These are phyloP conservation scores for Aphelenchoides fujianensis DNA, from an alignment of 1,140 invertebrate genomes.

Conservation along the genomic window DNA sequence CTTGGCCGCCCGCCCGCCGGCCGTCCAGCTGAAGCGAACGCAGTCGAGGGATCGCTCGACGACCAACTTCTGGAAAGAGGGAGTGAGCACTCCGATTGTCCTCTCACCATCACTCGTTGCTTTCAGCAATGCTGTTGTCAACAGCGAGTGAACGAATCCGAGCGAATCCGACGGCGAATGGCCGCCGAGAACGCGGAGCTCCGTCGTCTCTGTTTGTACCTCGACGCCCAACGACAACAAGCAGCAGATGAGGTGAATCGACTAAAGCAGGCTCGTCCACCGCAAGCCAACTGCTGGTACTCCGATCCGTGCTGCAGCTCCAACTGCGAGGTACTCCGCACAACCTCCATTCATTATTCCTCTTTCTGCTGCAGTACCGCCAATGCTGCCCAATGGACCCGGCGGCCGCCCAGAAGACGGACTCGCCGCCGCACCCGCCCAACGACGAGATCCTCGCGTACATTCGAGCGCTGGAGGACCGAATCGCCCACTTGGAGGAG, in stretches of 20 bases:
- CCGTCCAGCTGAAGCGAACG: neutral
- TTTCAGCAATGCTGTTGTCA: conserved; percentile 20
- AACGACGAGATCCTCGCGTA: conserved; percentile 16
- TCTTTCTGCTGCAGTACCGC: neutral
- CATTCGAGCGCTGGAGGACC: neutral
- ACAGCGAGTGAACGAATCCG: conserved; percentile 14
- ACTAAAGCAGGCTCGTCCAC: neutral
- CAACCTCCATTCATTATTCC: too few species aligned
- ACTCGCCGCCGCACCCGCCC: neutral
- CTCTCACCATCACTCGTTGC: neutral
- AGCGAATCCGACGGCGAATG: neutral
- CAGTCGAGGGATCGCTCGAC: neutral
- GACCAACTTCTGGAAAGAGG: neutral
- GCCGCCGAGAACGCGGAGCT: conserved; percentile 14
- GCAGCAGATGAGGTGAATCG: neutral
- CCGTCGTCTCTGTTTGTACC: conserved; percentile 9
- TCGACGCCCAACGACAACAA: conserved; percentile 5
- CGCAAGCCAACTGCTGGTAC: neutral
- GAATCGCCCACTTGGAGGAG: conserved; percentile 3
- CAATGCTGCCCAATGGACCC: conserved; percentile 4
- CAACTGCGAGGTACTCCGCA: conserved; percentile 14
- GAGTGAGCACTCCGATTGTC: neutral
- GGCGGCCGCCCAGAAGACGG: neutral
- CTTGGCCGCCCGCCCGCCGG: neutral
- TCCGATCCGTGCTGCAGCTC: neutral